Evolutionary conservation across 2,113 vertebrate genomes (phyloP).

Genomic region (Verasper variegatus): DNA sequence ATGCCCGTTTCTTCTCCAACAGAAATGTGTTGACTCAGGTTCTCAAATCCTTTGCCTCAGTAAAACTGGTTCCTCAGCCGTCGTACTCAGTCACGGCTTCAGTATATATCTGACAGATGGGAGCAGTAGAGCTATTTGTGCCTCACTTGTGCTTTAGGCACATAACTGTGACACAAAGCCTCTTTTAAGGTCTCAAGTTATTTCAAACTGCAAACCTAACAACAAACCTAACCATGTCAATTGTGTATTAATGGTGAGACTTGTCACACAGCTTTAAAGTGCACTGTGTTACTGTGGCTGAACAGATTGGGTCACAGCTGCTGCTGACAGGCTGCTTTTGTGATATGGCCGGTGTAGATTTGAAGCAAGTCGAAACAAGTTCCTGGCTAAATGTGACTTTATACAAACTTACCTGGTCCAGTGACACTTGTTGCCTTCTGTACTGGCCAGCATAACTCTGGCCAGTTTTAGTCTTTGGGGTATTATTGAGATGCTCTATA

Average conservation of each 20-base stretch:
- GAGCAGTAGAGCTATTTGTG: neutral
- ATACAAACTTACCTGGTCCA: neutral
- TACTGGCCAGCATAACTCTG: neutral
- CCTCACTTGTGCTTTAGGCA: neutral
- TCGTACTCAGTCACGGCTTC: neutral
- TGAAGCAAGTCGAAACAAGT: no score
- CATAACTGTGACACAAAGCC: neutral
- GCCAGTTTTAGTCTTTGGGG: slow-evolving; percentile 19
- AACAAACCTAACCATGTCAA: neutral
- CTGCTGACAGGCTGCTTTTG: no score
- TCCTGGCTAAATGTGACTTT: neutral
- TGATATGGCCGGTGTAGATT: no score
- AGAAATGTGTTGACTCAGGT: neutral
- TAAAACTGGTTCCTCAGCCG: neutral
- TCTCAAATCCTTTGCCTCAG: neutral
- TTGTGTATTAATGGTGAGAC: no score
- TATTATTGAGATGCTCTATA: slow-evolving; percentile 46
- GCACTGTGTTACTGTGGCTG: neutral
- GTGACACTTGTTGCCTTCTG: neutral
- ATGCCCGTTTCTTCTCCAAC: neutral
- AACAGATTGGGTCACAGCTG: no score
- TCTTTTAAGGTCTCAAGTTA: neutral
- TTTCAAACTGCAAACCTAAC: neutral
- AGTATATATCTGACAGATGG: neutral
- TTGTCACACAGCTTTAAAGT: neutral